Conservation (phyloP, 2,113 vertebrate genomes). For the Scatophagus argus region DNA sequence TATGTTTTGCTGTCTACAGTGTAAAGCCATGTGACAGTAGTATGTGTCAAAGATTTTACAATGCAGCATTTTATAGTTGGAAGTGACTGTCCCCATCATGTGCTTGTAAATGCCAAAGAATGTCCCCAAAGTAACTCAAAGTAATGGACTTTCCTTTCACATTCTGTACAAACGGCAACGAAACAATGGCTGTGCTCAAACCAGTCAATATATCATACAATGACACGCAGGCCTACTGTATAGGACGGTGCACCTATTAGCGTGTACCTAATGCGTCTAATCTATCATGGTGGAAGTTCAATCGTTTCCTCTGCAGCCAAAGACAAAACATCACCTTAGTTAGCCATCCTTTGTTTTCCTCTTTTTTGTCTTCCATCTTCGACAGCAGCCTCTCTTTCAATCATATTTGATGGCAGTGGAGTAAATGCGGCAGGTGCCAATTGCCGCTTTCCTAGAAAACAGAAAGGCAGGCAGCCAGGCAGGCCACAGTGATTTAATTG, state of each 20-base stretch:
- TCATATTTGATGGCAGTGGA: constrained; percentile 59
- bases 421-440: constrained; percentile 72
- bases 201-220: constrained; percentile 64
- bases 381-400: constrained; percentile 38
- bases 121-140: constrained; percentile 36
- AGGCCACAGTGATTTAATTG: constrained; percentile 81
- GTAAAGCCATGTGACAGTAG: not conserved
- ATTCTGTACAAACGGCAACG: constrained; percentile 40
- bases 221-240: constrained; percentile 58
- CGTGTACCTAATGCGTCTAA: constrained; percentile 62
- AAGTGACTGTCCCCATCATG: constrained; percentile 5
- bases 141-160: constrained; percentile 42
- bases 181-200: constrained; percentile 60
- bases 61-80: constrained; percentile 6
- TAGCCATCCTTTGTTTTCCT: not conserved
- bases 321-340: constrained; percentile 57
- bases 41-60: constrained; percentile 1
- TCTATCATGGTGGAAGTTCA: constrained; percentile 57
- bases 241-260: constrained; percentile 66
- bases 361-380: constrained; percentile 8
- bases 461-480: constrained; percentile 60
- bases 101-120: constrained; percentile 35
- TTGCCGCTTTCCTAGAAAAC: constrained; percentile 55
- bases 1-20: not conserved
- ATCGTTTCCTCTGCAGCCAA: constrained; percentile 32